These are phyloP conservation scores for Phylloscopus collybita DNA, from an alignment of 2,797 vertebrate genomes.

Conservation along the genomic window DNA sequence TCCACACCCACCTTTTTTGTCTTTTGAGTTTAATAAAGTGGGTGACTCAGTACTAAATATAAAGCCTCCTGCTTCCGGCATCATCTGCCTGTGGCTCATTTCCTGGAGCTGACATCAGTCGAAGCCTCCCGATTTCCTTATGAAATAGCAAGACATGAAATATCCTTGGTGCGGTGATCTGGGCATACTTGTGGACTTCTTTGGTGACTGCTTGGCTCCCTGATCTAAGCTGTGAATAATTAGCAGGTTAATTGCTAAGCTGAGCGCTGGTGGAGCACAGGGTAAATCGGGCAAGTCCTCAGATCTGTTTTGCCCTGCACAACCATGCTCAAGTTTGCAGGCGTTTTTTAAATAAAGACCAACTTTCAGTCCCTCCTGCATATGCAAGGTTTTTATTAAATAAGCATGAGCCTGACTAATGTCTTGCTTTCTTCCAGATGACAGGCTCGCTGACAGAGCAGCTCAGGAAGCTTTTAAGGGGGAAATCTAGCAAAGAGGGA, in stretches of 20 bases:
- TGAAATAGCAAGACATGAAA: background rate
- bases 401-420: slow-evolving; percentile 34
- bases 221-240: background rate
- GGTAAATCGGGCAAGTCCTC: fast-evolving
- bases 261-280: background rate
- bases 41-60: slow-evolving; percentile 62
- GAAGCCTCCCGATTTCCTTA: slow-evolving; percentile 29
- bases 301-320: background rate
- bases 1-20: slow-evolving; percentile 43
- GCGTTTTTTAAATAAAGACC: background rate
- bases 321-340: background rate
- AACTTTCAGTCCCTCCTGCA: background rate
- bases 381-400: slow-evolving; percentile 47
- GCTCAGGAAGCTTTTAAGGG: slow-evolving; percentile 19
- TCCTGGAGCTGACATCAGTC: slow-evolving; percentile 59
- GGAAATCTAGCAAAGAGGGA: background rate
- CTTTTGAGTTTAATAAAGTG: slow-evolving; percentile 33
- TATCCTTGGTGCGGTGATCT: background rate
- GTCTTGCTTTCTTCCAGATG: slow-evolving; percentile 31
- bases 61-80: slow-evolving; percentile 39
- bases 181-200: background rate
- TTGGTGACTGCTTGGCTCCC: background rate
- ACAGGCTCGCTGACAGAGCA: background rate
- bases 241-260: background rate
- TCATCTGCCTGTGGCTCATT: slow-evolving; percentile 59